Base-by-base conservation (phyloP, 2,888 invertebrate genomes). In the Cataglyphis altisquamis region DNA sequence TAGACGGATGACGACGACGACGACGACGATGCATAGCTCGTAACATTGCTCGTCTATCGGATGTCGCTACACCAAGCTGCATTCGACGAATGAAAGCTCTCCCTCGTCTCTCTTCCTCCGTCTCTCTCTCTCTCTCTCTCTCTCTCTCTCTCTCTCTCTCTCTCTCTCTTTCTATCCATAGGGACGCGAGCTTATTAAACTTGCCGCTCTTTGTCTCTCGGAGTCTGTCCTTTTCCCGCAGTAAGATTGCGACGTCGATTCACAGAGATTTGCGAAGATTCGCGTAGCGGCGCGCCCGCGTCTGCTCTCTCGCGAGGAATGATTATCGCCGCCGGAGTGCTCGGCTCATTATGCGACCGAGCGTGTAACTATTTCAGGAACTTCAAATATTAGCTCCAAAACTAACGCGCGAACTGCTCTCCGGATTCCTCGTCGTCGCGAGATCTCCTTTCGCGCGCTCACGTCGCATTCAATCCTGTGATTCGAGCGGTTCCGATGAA, bases 371-470 rank as follows among this genome's bases (percentile, higher is more conserved):
- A 90, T 91, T 91, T 90, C 87, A 87, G 84, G 85, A 92, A 91
- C 88, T 92, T 91, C 88, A 92, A 92, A 92, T 92, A 92, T 92
- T 91, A 92, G 88, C 92, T 88, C 84, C 36, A 62, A 68, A 82
- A 82, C 63, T 78, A 81, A 62, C 85, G 81, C 55, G 62, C 81
- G 72, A 81, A 85, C 84, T 85, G 72, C 64, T 84, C 36, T 41
- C n/a, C 62, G 60, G 32, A 66, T 67, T 66, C 82, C 57, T 86
- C 78, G 70, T 86, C 85, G 83, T 75, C 73, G 68, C 55, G 52
- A 68, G 52, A 63, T 29, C 32, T 60, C 39, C 57, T 57, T 55
- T 66, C 18, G n/a, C 48, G 60, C 60, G 70, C 74, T 41, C 60
- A 64, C 36, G 74, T 41, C 55, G 78, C 48, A 72, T 80, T 80